Evolutionary conservation across 53 echinoderm and acorn worm genomes (phyloP).

Genomic region (Actinopyga echinites): DNA sequence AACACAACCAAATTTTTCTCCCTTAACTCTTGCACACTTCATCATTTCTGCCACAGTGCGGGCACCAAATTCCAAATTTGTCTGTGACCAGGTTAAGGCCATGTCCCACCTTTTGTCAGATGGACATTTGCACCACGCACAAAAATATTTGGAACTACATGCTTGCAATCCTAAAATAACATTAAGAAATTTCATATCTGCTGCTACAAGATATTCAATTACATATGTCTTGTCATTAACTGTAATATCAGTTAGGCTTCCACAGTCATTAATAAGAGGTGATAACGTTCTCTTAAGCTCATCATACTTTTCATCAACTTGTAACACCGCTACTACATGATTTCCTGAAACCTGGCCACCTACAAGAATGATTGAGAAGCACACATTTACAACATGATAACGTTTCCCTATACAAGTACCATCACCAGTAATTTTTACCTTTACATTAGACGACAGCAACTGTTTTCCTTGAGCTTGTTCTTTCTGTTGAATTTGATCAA

Average conservation of each 20-base stretch:
- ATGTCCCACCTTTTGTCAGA: neutral
- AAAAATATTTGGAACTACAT: neutral
- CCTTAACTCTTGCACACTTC: neutral
- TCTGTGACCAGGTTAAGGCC: slow-evolving; percentile 2
- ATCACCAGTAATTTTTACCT: slow-evolving; percentile 21
- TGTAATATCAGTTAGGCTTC: neutral
- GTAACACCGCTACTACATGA: neutral
- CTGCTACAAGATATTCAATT: neutral
- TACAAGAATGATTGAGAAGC: neutral
- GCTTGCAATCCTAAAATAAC: neutral
- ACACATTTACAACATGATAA: slow-evolving; percentile 21
- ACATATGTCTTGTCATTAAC: neutral
- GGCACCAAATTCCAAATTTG: neutral
- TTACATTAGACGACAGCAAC: neutral
- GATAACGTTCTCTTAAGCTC: neutral
- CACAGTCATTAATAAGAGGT: neutral
- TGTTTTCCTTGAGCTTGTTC: neutral
- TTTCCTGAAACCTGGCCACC: neutral
- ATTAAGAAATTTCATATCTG: slow-evolving; percentile 3
- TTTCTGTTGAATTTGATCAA: neutral
- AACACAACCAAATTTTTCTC: neutral
- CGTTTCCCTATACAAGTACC: slow-evolving; percentile 4
- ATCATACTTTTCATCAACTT: slow-evolving; percentile 13
- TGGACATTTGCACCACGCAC: slow-evolving; percentile 11
- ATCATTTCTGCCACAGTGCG: neutral